Base-by-base conservation (phyloP, 1,140 invertebrate species). In the Anastrepha obliqua region DNA sequence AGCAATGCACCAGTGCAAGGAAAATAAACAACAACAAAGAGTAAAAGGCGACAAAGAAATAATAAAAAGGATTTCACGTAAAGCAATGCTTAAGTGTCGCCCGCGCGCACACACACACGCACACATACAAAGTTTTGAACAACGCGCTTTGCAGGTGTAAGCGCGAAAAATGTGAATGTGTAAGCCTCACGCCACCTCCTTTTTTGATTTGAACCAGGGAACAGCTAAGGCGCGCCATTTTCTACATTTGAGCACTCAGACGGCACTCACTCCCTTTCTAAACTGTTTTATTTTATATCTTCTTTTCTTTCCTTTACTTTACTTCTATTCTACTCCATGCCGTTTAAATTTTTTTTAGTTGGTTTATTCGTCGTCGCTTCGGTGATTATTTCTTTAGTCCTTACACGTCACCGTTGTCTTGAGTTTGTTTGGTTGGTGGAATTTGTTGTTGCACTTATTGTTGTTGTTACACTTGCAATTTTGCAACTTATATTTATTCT, bases 331-430 rank as follows among this genome's bases (percentile, higher is more conserved):
- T 67, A 39, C 29, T 81, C 17, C 47, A 17, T 44, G 51, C 44
- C 85, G 85, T 86, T 42, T 62, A 86, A 86, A 86, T 62, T 62
- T 86, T 29, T 62, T 86, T 62, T 42, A 60, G 20, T 86, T 86
- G 85, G 85, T 20, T 86, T 86, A 86, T 62, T 86, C 59, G 85
- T 86, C 13, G 85, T 42, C 17, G 85, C 55, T 62, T 59, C 58
- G 58, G 85, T 86, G 85, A 86, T 86, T 86, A 86, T 86, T 86
- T 62, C 85, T 60, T 86, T 17, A 81, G 74, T 81, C 55, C n/a
- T 8, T 81, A 55, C 74, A 55, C 55, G 74, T 6, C 74, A 20
- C 15, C 47, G 74, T 81, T 55, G 47, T 81, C 44, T 62, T 62
- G 60, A 13, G n/a, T 58, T 51, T 47, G 3, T n/a, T 62, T 17